Evolutionary conservation across 2,888 invertebrate species (phyloP), one percentile per base, ranked within the genome.

Genomic region (Punctoribates punctum): DNA sequence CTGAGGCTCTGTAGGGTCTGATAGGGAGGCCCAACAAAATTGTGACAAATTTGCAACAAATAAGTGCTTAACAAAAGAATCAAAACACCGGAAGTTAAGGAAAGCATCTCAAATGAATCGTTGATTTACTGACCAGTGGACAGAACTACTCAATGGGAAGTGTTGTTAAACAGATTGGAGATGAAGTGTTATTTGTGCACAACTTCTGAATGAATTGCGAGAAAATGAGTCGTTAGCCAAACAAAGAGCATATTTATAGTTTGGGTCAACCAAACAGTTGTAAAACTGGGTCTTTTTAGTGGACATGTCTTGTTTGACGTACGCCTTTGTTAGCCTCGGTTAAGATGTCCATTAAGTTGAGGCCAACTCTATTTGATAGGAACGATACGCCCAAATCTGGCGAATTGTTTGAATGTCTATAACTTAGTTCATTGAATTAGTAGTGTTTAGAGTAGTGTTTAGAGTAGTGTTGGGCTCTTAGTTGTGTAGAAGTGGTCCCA

Each of bases 31-130:
- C 51, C 4, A n/a, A 51, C 17, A 34, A 42, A 70, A 70, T 42
- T 70, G 70, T 46, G 20, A 70, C 70, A 70, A 65, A 70, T 70
- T 70, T 46, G 70, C 70, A 70, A 70, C 70, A 70, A 70, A 70
- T 70, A 70, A 70, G 70, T 70, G 70, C 70, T 70, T 38, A 42
- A 38, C 70, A 70, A 70, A 23, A 70, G 23, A 38, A 23, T 70
- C 9, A 70, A 70, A 70, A 70, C 67, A 70, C 70, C 70, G 70
- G 70, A 70, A 70, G 70, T 70, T 46, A 46, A 38, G 23, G 23
- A 42, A 70, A 70, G 34, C 70, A 46, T 70, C 46, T 42, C 70
- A 70, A 70, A 70, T 42, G 70, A 70, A 38, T 70, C 70, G 70
- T 46, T 70, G 70, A 70, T 70, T 70, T 70, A 46, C 70, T 70